phyloP scores from a whole-genome alignment of 2,113 vertebrate genomes.

The Microcebus tavaratra region DNA sequence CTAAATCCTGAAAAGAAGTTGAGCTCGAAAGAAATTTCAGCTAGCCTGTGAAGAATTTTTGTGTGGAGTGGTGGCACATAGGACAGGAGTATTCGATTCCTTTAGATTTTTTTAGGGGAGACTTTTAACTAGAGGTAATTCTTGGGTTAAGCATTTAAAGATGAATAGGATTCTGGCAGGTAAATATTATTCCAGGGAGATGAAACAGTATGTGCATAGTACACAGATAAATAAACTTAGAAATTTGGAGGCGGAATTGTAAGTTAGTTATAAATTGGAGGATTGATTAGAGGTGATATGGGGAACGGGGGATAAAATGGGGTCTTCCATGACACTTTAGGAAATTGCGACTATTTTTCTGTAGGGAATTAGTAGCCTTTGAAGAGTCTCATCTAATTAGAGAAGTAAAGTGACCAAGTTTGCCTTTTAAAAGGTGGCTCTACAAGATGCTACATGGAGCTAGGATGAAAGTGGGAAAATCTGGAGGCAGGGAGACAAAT shows the following conservation, averaged over 20 bases:
- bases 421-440: not conserved
- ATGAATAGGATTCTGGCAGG: not conserved
- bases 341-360: not conserved
- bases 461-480: not conserved
- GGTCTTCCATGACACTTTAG: not conserved
- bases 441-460: not conserved
- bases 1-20: slow-evolving; percentile 28
- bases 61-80: not conserved
- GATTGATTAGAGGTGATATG: not conserved
- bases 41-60: not conserved
- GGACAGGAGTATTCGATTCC: not conserved
- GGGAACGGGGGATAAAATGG: not conserved
- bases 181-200: not conserved
- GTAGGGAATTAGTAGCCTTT: not conserved
- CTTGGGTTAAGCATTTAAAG: not conserved
- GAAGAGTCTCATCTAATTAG: not conserved
- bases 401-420: not conserved
- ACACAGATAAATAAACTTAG: not conserved
- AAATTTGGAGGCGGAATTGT: not conserved
- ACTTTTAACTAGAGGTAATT: not conserved
- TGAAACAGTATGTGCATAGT: not conserved
- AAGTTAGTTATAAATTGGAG: not conserved
- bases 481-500: not conserved
- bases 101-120: not conserved
- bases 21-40: slow-evolving; percentile 32